A percentile compares a stretch with the other conserved stretches of the same genome.
Conservation (phyloP, 2,113 vertebrate genomes). For the Octodon degus region DNA sequence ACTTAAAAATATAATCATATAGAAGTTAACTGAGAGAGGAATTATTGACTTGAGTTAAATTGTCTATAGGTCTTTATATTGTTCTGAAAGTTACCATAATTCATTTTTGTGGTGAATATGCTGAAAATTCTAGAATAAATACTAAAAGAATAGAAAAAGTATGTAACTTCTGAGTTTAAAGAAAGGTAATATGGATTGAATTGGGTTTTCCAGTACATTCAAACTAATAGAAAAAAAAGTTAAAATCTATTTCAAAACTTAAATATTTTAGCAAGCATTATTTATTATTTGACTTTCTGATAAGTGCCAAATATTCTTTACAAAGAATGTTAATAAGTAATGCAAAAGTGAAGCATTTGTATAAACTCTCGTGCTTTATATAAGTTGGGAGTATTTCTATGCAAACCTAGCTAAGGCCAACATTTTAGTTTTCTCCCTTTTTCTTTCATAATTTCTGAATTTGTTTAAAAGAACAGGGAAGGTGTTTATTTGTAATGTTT, state of each 20-base stretch:
- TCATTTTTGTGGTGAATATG: not conserved
- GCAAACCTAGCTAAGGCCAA: not conserved
- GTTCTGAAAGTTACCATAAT: not conserved
- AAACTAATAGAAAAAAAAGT: not conserved
- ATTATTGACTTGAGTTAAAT: not conserved
- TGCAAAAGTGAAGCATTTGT: not conserved
- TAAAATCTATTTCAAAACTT: not conserved
- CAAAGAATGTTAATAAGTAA: not conserved
- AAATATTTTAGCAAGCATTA: not conserved
- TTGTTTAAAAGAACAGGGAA: conserved; percentile 22
- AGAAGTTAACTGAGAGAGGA: not conserved
- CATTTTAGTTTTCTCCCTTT: not conserved
- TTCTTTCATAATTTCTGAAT: not conserved
- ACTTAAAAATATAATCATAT: not conserved
- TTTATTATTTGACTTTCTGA: not conserved
- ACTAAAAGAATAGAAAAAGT: not conserved
- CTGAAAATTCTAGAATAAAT: not conserved
- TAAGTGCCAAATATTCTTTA: not conserved
- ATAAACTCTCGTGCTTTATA: not conserved
- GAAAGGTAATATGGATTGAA: not conserved
- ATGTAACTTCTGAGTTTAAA: not conserved
- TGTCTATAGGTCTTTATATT: not conserved
- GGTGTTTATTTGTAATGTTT: conserved; percentile 32
- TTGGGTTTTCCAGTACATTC: not conserved
- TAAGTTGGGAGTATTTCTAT: not conserved